Conservation (phyloP, 2,797 vertebrate species). For the Microcaecilia unicolor region DNA sequence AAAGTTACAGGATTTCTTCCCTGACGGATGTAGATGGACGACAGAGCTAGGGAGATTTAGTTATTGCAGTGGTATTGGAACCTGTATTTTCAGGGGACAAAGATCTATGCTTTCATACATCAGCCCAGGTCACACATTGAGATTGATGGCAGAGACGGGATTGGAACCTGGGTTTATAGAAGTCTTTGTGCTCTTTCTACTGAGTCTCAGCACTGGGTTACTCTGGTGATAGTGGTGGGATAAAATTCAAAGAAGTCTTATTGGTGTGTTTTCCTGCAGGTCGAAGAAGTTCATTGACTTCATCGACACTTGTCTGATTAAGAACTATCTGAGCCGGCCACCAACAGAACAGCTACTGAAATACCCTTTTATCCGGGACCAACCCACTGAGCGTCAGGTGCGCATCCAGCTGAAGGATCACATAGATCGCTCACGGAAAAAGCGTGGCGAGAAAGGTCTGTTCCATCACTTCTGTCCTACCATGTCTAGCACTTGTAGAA, state of each 20-base stretch:
- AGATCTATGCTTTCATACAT: neutral
- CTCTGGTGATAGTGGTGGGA: no score
- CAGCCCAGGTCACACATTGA: no score
- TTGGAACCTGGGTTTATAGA: no score
- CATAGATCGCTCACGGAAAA: slow-evolving; percentile 84
- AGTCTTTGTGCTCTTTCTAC: neutral
- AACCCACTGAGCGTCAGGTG: slow-evolving; percentile 86
- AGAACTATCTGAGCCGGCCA: slow-evolving; percentile 79
- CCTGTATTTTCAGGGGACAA: neutral
- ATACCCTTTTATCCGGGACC: slow-evolving; percentile 85
- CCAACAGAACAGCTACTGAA: slow-evolving; percentile 87
- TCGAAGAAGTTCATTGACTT: slow-evolving; percentile 93
- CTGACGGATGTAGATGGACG: no score
- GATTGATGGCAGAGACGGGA: no score
- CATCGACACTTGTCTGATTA: slow-evolving; percentile 86
- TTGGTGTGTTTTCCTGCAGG: no score
- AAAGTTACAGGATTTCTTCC: no score
- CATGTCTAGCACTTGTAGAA: no score
- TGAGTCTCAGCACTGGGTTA: no score
- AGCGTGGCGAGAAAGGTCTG: slow-evolving; percentile 81
- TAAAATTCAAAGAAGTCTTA: no score
- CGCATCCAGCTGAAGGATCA: slow-evolving; percentile 92
- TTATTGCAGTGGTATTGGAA: neutral
- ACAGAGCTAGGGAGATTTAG: no score
- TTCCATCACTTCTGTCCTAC: no score